A percentile compares a stretch with the other conserved stretches of the same genome.
phyloP scores from a whole-genome alignment of 92 coral and sea anemone species.

The Chrysogorgia sp. region DNA sequence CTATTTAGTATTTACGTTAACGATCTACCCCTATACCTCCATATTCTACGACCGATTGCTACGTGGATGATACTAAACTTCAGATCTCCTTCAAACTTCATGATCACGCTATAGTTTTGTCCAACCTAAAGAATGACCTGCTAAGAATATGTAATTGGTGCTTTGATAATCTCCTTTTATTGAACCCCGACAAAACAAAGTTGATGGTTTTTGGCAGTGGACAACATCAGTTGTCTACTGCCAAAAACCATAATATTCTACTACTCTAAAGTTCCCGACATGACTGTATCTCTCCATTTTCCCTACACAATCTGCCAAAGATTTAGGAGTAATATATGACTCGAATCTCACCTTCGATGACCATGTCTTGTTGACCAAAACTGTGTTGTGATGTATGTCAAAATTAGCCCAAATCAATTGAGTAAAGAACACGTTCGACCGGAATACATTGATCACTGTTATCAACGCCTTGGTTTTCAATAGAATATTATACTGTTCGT shows the following conservation, averaged over 20 bases:
- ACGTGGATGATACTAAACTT: slow-evolving; percentile 50
- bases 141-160: slow-evolving; percentile 44
- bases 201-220: slow-evolving; percentile 45
- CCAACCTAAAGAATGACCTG: slow-evolving; percentile 33
- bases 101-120: slow-evolving; percentile 22
- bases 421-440: slow-evolving; percentile 33
- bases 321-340: slow-evolving; percentile 56
- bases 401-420: slow-evolving; percentile 51
- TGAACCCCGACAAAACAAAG: slow-evolving; percentile 51
- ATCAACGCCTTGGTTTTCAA: slow-evolving; percentile 42
- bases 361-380: slow-evolving; percentile 37
- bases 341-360: slow-evolving; percentile 32
- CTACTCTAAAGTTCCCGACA: slow-evolving; percentile 39
- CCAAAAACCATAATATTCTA: too few species aligned
- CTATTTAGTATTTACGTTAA: slow-evolving; percentile 41
- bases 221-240: slow-evolving; percentile 37
- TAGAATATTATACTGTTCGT: slow-evolving; percentile 44
- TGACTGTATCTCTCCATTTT: slow-evolving; percentile 18
- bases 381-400: slow-evolving; percentile 48
- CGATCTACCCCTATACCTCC: slow-evolving; percentile 44
- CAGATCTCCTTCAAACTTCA: slow-evolving; percentile 28
- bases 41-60: slow-evolving; percentile 30
- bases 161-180: slow-evolving; percentile 13
- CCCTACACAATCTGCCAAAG: slow-evolving; percentile 32
- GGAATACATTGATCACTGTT: slow-evolving; percentile 13